Conservation (phyloP, 1,140 invertebrate genomes). For the Metopolophium dirhodum region DNA sequence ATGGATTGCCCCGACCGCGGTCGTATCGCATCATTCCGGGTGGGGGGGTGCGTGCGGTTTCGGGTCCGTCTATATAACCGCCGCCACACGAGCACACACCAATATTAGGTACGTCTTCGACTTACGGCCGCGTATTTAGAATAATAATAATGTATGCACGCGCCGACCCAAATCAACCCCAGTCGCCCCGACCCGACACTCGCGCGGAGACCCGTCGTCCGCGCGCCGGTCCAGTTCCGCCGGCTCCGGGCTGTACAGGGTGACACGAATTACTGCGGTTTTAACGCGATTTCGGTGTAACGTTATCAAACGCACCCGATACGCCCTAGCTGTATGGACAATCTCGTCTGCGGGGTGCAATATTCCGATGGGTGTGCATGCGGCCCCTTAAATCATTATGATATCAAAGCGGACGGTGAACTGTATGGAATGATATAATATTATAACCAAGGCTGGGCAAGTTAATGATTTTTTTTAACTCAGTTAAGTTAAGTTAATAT, state of each 20-base stretch:
- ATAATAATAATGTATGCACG: background rate
- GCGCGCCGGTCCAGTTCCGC: background rate
- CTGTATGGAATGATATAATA: no score
- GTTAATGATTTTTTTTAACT: no score
- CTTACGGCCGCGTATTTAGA: background rate
- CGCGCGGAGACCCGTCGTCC: background rate
- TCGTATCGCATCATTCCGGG: background rate
- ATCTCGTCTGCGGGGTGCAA: background rate
- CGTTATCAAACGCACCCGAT: background rate
- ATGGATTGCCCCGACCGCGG: constrained; percentile 6
- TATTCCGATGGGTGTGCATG: no score
- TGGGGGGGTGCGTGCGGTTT: background rate
- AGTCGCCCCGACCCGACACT: background rate
- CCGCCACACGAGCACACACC: background rate
- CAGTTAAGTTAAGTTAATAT: no score
- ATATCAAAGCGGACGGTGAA: no score
- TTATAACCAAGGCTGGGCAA: no score
- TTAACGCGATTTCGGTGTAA: background rate
- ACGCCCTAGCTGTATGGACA: background rate
- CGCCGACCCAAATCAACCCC: background rate
- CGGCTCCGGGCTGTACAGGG: background rate
- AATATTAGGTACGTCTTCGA: background rate
- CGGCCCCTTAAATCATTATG: background rate
- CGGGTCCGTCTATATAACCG: background rate
- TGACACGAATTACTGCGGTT: background rate